Evolutionary conservation across 2,113 vertebrate species (phyloP).

Genomic region (Pandion haliaetus): DNA sequence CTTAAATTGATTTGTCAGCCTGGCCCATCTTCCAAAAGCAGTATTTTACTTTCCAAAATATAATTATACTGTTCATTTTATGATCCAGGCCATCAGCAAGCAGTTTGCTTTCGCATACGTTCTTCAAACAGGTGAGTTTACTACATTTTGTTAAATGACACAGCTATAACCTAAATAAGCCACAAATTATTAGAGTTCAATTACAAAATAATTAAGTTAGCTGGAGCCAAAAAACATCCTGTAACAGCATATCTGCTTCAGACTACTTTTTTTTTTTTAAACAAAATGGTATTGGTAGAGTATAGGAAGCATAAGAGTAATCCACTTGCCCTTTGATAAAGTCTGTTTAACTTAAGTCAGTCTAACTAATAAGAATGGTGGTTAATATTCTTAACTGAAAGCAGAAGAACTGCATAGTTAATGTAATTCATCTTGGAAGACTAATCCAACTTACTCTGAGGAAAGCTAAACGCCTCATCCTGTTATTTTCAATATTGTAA

Average conservation of each 20-base stretch:
- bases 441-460: neutral
- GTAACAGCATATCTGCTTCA: neutral
- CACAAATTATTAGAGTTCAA: neutral
- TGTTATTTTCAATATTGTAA: neutral
- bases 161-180: neutral
- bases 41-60: neutral
- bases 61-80: constrained; percentile 58
- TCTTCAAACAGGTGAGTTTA: constrained; percentile 90
- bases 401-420: neutral
- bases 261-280: neutral
- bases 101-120: constrained; percentile 87
- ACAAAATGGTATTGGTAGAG: neutral
- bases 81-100: constrained; percentile 88
- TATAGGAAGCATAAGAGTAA: neutral
- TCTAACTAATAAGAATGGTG: neutral
- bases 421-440: neutral
- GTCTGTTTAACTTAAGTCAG: neutral
- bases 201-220: neutral
- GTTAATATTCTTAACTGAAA: neutral
- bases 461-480: neutral
- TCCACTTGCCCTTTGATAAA: neutral
- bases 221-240: neutral
- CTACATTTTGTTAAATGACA: neutral
- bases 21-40: neutral
- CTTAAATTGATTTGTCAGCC: neutral